These are phyloP conservation scores for Tetramorium simillimum DNA, from an alignment of 1,140 invertebrate species.

Conservation along the genomic window DNA sequence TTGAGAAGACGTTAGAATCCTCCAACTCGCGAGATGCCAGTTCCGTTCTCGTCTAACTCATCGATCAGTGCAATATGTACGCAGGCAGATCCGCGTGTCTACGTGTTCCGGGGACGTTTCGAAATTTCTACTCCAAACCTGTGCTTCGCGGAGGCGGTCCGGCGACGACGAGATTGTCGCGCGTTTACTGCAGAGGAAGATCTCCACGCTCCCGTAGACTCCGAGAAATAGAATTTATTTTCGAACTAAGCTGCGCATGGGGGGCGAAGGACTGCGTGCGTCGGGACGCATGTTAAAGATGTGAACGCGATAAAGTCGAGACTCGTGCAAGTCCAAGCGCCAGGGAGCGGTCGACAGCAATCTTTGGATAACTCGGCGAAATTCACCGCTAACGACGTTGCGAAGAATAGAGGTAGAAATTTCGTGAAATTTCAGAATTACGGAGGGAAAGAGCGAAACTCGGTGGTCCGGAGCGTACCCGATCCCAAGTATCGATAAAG, in stretches of 20 bases:
- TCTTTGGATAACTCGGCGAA: background rate
- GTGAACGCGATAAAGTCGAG: background rate
- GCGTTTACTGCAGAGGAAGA: constrained; percentile 14
- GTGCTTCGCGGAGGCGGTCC: background rate
- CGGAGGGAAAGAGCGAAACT: background rate
- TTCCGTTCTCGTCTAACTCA: constrained; percentile 44
- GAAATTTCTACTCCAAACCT: background rate
- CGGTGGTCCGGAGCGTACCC: background rate
- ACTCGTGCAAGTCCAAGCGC: background rate
- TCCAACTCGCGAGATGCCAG: constrained; percentile 28
- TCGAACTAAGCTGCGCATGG: constrained; percentile 1
- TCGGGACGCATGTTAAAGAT: constrained; percentile 20
- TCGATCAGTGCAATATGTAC: constrained; percentile 68
- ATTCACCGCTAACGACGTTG: background rate
- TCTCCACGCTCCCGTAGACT: constrained; percentile 7
- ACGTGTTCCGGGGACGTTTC: constrained; percentile 2
- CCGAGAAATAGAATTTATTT: constrained; percentile 39
- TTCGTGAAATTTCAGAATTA: background rate
- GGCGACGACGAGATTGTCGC: background rate
- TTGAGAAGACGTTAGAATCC: constrained; percentile 9
- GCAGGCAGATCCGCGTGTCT: constrained; percentile 8
- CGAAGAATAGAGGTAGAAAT: background rate
- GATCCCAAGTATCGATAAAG: background rate
- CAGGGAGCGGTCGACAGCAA: background rate
- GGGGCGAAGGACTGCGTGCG: background rate